Evolutionary conservation across 2,113 vertebrate genomes (phyloP).

Genomic region (Echinops telfairi): DNA sequence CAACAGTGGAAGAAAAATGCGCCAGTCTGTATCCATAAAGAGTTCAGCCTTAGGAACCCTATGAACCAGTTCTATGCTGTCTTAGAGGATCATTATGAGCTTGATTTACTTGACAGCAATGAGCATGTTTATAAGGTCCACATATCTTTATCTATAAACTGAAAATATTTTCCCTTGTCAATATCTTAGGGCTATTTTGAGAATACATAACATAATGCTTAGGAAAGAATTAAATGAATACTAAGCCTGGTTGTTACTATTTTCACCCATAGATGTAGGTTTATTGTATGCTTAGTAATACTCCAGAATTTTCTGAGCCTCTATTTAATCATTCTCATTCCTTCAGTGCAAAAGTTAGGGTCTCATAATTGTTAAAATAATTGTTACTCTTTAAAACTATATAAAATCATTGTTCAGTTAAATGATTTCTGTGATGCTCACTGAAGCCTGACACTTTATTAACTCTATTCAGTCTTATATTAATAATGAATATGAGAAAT

Average conservation of each 20-base stretch:
- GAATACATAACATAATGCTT: slow-evolving; percentile 35
- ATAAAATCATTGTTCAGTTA: slow-evolving; percentile 63
- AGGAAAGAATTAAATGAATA: slow-evolving; percentile 47
- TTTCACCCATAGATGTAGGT: slow-evolving; percentile 9
- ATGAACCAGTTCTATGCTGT: not conserved
- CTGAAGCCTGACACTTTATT: slow-evolving; percentile 63
- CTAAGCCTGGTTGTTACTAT: slow-evolving; percentile 17
- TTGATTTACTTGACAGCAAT: not conserved
- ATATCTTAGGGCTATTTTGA: not conserved
- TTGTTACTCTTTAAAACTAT: slow-evolving; percentile 50
- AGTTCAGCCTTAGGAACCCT: not conserved
- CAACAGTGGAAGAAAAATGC: not conserved
- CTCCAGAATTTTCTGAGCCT: not conserved
- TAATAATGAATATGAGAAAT: slow-evolving; percentile 62
- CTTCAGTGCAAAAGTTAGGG: slow-evolving; percentile 51
- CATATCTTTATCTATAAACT: slow-evolving; percentile 33
- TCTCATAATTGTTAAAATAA: slow-evolving; percentile 66
- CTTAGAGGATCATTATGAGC: not conserved
- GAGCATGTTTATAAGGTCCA: not conserved
- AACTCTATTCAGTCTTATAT: slow-evolving; percentile 44
- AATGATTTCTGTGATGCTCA: slow-evolving; percentile 55
- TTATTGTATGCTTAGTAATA: slow-evolving; percentile 29
- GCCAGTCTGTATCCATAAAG: not conserved
- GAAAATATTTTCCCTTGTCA: slow-evolving; percentile 24
- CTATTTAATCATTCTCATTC: slow-evolving; percentile 59